phyloP scores from a whole-genome alignment of 2,113 vertebrate genomes.

The Chamaea fasciata region DNA sequence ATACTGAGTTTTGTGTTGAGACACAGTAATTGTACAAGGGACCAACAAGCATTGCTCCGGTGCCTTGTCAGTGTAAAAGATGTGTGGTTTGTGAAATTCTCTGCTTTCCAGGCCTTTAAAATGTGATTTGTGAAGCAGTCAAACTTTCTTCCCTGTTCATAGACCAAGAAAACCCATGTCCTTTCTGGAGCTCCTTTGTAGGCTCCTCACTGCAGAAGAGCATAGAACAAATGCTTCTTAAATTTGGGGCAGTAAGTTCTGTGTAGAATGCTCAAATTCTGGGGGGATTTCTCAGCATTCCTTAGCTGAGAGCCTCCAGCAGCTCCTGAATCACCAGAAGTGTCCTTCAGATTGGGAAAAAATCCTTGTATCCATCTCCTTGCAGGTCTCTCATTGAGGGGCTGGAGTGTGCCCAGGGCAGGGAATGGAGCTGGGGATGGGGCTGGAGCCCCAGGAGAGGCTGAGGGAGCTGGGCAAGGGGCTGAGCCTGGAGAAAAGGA shows the following conservation, averaged over 20 bases:
- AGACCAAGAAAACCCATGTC: background rate
- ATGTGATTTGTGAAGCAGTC: background rate
- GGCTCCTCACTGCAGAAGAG: background rate
- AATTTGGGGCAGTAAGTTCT: background rate
- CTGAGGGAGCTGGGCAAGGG: background rate
- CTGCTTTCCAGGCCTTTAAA: background rate
- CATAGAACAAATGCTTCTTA: background rate
- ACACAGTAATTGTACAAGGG: background rate
- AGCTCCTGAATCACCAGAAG: background rate
- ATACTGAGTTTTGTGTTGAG: background rate
- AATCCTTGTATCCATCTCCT: background rate
- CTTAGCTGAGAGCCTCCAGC: background rate
- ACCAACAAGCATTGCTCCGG: background rate
- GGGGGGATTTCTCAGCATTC: no score
- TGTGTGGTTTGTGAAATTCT: background rate
- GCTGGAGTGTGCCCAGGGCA: fast-evolving
- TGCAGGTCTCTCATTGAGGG: background rate
- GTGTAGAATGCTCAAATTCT: background rate
- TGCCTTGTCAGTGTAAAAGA: background rate
- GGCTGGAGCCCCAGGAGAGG: background rate
- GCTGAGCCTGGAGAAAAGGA: background rate
- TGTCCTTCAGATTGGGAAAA: background rate
- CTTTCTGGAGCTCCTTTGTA: background rate
- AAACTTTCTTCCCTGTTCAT: background rate
- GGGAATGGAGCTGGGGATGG: background rate